Percentiles rank a stretch among this genome's conserved stretches.
Conservation (phyloP, 2,888 invertebrate genomes). For the Meandrusa payeni region DNA sequence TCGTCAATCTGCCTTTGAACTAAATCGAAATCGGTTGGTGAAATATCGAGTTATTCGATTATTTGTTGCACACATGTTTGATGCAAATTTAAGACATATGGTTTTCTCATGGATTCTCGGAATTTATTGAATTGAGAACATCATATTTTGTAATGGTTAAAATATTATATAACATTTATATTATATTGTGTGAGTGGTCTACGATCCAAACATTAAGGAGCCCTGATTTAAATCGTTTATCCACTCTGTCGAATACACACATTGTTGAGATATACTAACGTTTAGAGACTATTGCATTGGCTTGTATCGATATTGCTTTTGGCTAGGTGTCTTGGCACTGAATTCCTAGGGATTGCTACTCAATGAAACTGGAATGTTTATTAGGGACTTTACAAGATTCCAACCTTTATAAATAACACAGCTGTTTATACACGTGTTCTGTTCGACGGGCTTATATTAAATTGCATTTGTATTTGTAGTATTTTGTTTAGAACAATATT, state of each 20-base stretch:
- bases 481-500: too few relatives aligned
- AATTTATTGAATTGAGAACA: too few relatives aligned
- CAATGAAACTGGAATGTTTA: conserved; percentile 10
- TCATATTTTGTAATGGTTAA: too few relatives aligned
- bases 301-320: conserved; percentile 10
- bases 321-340: conserved; percentile 12
- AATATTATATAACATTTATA: too few relatives aligned
- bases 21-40: too few relatives aligned
- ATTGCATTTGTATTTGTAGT: too few relatives aligned
- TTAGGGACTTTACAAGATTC: conserved; percentile 2
- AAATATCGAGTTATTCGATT: too few relatives aligned
- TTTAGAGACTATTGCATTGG: conserved; percentile 6
- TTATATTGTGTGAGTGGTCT: background rate
- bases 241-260: background rate
- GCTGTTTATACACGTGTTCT: background rate
- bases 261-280: conserved; percentile 6
- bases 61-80: too few relatives aligned
- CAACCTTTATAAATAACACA: conserved; percentile 6
- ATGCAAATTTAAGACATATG: too few relatives aligned
- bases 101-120: too few relatives aligned
- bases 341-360: background rate
- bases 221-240: conserved; percentile 5
- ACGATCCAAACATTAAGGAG: background rate
- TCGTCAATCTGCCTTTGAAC: too few relatives aligned
- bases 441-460: too few relatives aligned